Percentiles rank a stretch among this genome's conserved stretches.
Evolutionary conservation across 2,888 invertebrate species (phyloP).

Genomic region (Cheilosia impressa): DNA sequence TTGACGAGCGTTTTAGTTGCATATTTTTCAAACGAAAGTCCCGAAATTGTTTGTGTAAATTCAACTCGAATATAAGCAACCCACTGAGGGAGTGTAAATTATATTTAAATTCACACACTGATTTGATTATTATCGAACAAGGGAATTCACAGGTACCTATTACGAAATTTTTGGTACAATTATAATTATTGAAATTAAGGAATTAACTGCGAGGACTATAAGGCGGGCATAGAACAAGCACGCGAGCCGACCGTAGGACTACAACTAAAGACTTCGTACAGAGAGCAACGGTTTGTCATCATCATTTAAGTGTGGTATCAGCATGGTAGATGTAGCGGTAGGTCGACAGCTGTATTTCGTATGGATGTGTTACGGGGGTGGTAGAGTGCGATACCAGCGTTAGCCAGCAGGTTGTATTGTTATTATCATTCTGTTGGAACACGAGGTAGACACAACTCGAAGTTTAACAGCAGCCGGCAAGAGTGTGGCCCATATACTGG

Average conservation of each 20-base stretch:
- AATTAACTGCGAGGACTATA: background rate
- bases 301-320: background rate
- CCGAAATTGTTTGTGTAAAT: background rate
- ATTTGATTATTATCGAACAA: background rate
- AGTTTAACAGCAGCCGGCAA: conserved; percentile 15
- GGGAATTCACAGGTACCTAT: conserved; percentile 11
- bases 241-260: conserved; percentile 49
- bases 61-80: background rate
- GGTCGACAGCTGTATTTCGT: conserved; percentile 27
- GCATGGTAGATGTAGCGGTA: conserved; percentile 1
- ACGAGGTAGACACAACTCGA: conserved; percentile 13
- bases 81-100: background rate
- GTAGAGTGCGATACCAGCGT: background rate
- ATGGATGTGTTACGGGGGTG: conserved; percentile 30
- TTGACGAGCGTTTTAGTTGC: background rate
- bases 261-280: conserved; percentile 57
- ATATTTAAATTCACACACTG: conserved; percentile 8
- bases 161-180: background rate
- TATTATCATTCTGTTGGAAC: conserved; percentile 19
- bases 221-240: background rate
- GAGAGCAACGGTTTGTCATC: conserved; percentile 32
- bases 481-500: no score
- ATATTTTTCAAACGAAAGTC: background rate
- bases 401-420: conserved; percentile 26
- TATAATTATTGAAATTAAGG: background rate